Base-by-base conservation (phyloP, 1,140 invertebrate genomes). In the Heliconius congener region DNA sequence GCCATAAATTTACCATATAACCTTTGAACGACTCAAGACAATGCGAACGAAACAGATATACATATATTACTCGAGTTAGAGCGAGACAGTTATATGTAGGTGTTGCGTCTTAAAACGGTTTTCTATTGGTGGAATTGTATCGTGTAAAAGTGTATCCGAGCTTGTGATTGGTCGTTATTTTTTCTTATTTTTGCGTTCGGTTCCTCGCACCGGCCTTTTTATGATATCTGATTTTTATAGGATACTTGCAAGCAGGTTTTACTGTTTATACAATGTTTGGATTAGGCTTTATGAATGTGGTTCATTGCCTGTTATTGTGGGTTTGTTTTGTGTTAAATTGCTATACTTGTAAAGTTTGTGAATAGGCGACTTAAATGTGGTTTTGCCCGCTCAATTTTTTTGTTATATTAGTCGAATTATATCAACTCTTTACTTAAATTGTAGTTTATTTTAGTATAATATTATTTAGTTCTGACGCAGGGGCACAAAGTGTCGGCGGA, bases 61-160 rank as follows among this genome's bases (percentile, higher is more conserved):
- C 72, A 78, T 71, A 37, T 71, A 79, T 73, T 52, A 60, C 71
- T 30, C 66, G 75, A 77, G 87, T 84, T 83, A 82, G 86, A 91
- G 82, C 83, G 88, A 86, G 88, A 88, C 78, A 73, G 80, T 57
- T 60, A 74, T 82, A 84, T 52, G 70, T 73, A 57, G 77, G 80
- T 84, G 83, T 82, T 83, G 75, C 88, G 85, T 91, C 88, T 91
- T 89, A 84, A 83, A 88, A 84, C 66, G 78, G 71, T 78, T 71
- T 85, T 87, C 86, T 86, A 91, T 91, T 91, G 90, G 90, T 73
- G 86, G 85, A 85, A 88, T 88, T 87, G 88, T 90, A 90, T 90
- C 87, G 88, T 86, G 86, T 89, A 90, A 91, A 91, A 90, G 82
- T 87, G 85, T 86, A 79, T 81, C 81, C 74, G 83, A 75, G 72